Base-by-base conservation (phyloP, 1,140 invertebrate species). In the Drosophila navojoa region DNA sequence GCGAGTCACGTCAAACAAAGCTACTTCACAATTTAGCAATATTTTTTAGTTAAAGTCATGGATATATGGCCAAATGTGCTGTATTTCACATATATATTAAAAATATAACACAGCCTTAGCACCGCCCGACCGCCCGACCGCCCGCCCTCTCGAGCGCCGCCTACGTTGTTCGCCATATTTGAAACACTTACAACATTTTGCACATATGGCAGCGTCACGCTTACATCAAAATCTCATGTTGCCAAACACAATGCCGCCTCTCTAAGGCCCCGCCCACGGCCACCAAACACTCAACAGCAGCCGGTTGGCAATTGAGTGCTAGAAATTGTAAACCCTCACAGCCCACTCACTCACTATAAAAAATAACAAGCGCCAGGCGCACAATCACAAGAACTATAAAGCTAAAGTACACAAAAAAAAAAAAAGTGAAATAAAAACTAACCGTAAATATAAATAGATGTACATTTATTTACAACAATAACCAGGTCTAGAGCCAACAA, bases 181-280 rank as follows among this genome's bases (percentile, higher is more conserved):
- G 44, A 45, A 77, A 67, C 47, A 57, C 35, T 54, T 55, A 13
- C 49, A 70, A 63, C 49, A 61, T 49, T 38, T 57, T 29, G 45
- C 76, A 60, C 78, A 80, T 63, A 74, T 80, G 77, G 47, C 55
- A 44, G 49, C 64, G 72, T 80, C 60, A 80, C 53, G 61, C 58
- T 57, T 61, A 76, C 77, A 80, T 76, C 77, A 79, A 76, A 75
- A 66, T 79, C 77, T 79, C 77, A 66, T 79, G 71, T 79, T 76
- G 66, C 77, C 76, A 64, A 66, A 58, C 53, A 64, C 42, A 71
- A 22, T 54, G 15, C 32, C 32, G 15, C 32, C 32, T 3, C 32
- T 3, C 32, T 11, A 13, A 45, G 15, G 0, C 9, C 29, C 27
- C 7, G 11, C 38, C 27, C 3, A 22, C 19, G 19, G 19, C 19